phyloP scores from a whole-genome alignment of 1,140 invertebrate genomes.

The Aphelenchoides avenae region DNA sequence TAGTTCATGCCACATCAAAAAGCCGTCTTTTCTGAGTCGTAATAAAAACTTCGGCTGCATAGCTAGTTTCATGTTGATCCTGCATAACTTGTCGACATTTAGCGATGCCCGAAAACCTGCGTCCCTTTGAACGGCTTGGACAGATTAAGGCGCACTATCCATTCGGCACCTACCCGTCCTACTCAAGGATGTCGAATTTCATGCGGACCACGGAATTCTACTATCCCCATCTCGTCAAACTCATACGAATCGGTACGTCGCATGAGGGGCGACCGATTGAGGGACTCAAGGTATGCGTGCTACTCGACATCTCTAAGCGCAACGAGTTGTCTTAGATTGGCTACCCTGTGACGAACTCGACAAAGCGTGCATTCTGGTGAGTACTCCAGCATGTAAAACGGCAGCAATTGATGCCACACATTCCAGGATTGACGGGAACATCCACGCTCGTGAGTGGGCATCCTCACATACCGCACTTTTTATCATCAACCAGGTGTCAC shows the following conservation, averaged over 20 bases:
- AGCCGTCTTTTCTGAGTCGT: no score
- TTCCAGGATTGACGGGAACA: conserved; percentile 36
- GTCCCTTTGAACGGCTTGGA: conserved; percentile 10
- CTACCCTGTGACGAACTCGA: conserved; percentile 32
- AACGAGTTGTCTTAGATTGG: conserved; percentile 46
- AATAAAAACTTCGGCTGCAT: no score
- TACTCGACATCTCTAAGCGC: conserved; percentile 2
- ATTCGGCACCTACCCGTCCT: conserved; percentile 51
- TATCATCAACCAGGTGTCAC: conserved; percentile 54
- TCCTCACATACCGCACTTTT: conserved; percentile 58
- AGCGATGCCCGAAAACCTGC: neutral
- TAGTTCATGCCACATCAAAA: no score
- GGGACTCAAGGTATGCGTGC: conserved; percentile 35
- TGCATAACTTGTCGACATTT: conserved; percentile 29
- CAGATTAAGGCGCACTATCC: conserved; percentile 40
- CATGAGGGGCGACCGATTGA: conserved; percentile 59
- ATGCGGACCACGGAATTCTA: conserved; percentile 51
- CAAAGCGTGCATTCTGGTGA: conserved; percentile 54
- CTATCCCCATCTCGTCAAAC: conserved; percentile 50
- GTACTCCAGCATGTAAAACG: no score
- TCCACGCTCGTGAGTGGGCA: conserved; percentile 57
- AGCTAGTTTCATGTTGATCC: conserved; percentile 46
- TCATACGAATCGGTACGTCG: conserved; percentile 49
- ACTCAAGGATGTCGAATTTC: conserved; percentile 43
- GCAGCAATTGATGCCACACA: conserved; percentile 25